phyloP scores from a whole-genome alignment of 2,113 vertebrate species.

The Eonycteris spelaea region DNA sequence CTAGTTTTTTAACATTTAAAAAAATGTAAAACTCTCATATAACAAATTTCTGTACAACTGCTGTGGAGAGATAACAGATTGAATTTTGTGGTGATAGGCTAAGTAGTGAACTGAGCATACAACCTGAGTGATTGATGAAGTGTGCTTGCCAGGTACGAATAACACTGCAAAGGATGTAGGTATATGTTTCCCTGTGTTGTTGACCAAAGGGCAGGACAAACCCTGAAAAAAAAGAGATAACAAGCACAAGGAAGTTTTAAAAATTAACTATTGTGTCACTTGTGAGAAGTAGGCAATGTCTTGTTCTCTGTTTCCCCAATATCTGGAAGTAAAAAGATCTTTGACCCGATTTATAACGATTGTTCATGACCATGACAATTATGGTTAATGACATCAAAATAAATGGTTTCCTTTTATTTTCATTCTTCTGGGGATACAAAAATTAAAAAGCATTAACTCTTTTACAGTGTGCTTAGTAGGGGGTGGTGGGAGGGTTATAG shows the following conservation, averaged over 20 bases:
- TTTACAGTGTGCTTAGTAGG: not conserved
- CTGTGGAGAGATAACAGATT: not conserved
- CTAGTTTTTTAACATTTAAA: conserved; percentile 9
- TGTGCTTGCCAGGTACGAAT: not conserved
- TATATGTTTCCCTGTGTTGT: not conserved
- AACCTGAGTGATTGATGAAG: not conserved
- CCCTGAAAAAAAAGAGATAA: not conserved
- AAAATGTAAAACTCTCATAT: not conserved
- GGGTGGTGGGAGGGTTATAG: not conserved
- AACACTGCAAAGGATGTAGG: not conserved
- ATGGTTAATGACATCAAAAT: not conserved
- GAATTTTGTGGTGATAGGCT: not conserved
- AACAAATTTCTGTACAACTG: not conserved
- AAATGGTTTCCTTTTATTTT: not conserved
- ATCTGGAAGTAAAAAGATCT: not conserved
- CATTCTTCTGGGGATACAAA: not conserved
- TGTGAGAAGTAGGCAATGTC: not conserved
- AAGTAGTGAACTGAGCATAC: not conserved
- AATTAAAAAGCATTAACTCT: not conserved
- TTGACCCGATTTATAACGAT: not conserved
- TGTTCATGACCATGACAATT: not conserved
- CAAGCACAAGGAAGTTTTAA: not conserved
- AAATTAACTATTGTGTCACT: not conserved
- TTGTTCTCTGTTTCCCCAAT: not conserved
- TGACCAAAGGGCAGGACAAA: not conserved